Base-by-base conservation (phyloP, 2,888 invertebrate species). In the Drosophila falleni region DNA sequence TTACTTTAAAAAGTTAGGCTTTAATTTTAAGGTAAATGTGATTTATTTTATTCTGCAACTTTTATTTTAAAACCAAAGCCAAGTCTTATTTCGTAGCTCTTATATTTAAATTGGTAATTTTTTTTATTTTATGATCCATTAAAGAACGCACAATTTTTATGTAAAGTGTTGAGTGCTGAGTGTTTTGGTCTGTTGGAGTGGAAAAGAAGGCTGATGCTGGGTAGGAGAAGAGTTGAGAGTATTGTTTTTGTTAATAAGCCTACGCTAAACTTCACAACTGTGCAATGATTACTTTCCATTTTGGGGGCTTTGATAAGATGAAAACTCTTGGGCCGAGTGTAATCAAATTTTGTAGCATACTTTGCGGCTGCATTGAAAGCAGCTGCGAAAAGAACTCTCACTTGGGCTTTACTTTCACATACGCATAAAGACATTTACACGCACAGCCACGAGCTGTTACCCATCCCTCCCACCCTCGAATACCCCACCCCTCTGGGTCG, bases 371-470 rank as follows among this genome's bases (percentile, higher is more conserved):
- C 66, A 71, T 26, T 63, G 61, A 62, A 69, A 58, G 74, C 78
- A 61, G 63, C 61, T 78, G 78, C 49, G 53, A 42, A 68, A 54
- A 78, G 61, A 44, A 74, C 54, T 55, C 33, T 59, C 58, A 47
- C 37, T 41, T 49, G 37, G 15, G n/a, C 35, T 35, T 68, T 23
- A 44, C 68, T 59, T 59, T 62, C 61, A 13, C 41, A 56, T 37
- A 41, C 29, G 26, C 59, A 74, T 77, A 46, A 75, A 85, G 86
- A 85, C 83, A 82, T 83, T 83, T 71, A 78, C 86, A 87, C 83
- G 80, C 88, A 85, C 82, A 71, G 56, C 37, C 53, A 72, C 54
- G 64, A 49, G 47, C 56, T 13, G 78, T 66, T 74, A 63, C 55
- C 31, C 44, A 11, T 8, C 15, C 26, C 31, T 5, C 26, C 31